Percentiles rank a stretch among this genome's conserved stretches.
Evolutionary conservation across 2,113 vertebrate species (phyloP).

Genomic region (Microcebus jonahi): DNA sequence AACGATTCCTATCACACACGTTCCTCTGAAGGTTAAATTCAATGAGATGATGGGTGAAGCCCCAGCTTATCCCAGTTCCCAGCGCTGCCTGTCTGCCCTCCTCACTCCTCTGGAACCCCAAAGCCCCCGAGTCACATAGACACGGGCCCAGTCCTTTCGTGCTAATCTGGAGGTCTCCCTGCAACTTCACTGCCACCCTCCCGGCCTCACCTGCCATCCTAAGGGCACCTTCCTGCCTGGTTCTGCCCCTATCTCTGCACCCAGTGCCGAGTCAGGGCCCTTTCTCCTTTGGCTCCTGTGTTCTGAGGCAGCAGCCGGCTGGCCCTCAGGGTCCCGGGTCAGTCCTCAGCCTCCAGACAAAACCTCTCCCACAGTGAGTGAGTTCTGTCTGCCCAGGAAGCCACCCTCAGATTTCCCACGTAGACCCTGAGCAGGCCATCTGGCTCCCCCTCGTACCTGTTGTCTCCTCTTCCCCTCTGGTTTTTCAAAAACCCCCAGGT

Average conservation of each 20-base stretch:
- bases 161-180: background rate
- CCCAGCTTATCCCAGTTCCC: background rate
- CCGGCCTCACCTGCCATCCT: background rate
- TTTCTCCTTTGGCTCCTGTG: background rate
- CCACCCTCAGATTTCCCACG: background rate
- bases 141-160: background rate
- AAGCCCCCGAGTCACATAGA: background rate
- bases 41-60: background rate
- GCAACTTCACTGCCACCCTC: background rate
- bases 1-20: rapidly evolving
- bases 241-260: background rate
- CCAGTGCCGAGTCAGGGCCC: background rate
- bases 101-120: background rate
- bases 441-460: background rate
- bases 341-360: background rate
- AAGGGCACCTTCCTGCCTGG: background rate
- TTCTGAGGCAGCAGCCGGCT: background rate
- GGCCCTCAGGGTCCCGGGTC: background rate
- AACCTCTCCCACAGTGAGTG: background rate
- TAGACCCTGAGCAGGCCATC: background rate
- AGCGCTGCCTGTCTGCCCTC: background rate
- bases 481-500: background rate
- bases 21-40: background rate
- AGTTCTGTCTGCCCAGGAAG: background rate
- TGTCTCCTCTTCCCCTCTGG: background rate